Evolutionary conservation across 2,113 vertebrate species (phyloP), one percentile per base, ranked within the genome.

Genomic region (Syngnathus scovelli): DNA sequence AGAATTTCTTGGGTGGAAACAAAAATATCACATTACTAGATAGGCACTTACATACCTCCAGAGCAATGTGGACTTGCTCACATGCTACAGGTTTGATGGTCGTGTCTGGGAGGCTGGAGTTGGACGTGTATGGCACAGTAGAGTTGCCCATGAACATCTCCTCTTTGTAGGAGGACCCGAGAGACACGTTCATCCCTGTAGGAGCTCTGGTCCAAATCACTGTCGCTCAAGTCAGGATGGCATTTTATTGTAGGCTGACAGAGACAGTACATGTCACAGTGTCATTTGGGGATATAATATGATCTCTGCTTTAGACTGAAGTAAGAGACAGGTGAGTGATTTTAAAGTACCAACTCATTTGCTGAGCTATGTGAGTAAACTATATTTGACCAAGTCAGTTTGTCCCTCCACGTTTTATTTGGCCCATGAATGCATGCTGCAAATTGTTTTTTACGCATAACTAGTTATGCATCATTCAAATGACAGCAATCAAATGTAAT

Each of bases 51-150:
- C 71, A 49, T 19, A 95, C 93, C 85, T 90, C 89, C 3, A 87
- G 62, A 36, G 89, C 89, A 0, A 98, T 93, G 81, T 88, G 86
- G 78, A 96, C 88, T 76, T 95, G 92, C 56, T 94, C 93, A 68
- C 95, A 97, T 27, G 88, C 83, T 0, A 82, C 75, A 7, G 85
- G 75, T 76, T 83, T 86, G 16, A 75, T 69, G 0, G 81, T 78
- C 71, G 77, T 81, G 61, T 76, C 68, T 2, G 72, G 61, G 6
- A 78, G 64, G 72, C 82, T 77, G 75, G 71, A 72, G 80, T 89
- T 88, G 16, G 70, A 44, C 52, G 67, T 70, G 64, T 73, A 66
- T 10, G n/a, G 61, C 78, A 75, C 70, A 68, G 80, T 84, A 67
- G 75, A 78, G 80, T 89, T 89, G 23, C 48, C 68, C 51, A 78